These are phyloP conservation scores for Dysidea cf. avara DNA, from an alignment of 37 sponge, comb jelly and placozoan species.

Conservation along the genomic window DNA sequence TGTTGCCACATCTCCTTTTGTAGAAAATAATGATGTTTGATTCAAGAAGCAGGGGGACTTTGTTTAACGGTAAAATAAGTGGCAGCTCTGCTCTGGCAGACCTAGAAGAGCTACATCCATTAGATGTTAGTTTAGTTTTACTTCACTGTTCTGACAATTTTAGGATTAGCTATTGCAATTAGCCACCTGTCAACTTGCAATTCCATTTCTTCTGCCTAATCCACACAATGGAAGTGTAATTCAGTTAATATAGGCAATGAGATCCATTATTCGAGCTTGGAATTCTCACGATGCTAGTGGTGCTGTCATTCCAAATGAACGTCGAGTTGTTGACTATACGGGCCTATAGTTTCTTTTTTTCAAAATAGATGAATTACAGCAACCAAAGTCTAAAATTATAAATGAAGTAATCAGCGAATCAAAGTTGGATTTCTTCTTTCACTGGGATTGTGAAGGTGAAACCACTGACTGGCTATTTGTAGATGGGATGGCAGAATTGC, in stretches of 20 bases:
- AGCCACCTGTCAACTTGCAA: conserved; percentile 30
- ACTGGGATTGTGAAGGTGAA: conserved; percentile 25
- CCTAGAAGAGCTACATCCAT: too few species aligned
- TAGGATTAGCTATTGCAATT: conserved; percentile 6
- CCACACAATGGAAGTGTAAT: conserved; percentile 12
- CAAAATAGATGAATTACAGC: conserved; percentile 23
- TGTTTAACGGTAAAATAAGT: too few species aligned
- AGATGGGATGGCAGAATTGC: too few species aligned
- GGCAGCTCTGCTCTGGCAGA: too few species aligned
- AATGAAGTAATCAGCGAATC: conserved; percentile 14
- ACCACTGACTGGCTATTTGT: background rate
- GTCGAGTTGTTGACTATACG: conserved; percentile 5
- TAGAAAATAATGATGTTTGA: too few species aligned
- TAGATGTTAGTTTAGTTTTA: conserved; percentile 23
- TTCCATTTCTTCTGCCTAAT: conserved; percentile 27
- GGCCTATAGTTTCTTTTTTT: conserved; percentile 32
- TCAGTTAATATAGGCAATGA: conserved; percentile 13
- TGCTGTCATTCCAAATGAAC: too few species aligned
- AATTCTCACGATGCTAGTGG: too few species aligned
- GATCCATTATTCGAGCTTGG: conserved; percentile 31
- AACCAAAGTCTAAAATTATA: too few species aligned
- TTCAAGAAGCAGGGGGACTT: too few species aligned
- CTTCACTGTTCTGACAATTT: conserved; percentile 32
- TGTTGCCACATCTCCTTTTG: too few species aligned
- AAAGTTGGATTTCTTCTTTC: conserved; percentile 19